phyloP scores from a whole-genome alignment of 2,113 vertebrate genomes.

The Aegithalos caudatus region DNA sequence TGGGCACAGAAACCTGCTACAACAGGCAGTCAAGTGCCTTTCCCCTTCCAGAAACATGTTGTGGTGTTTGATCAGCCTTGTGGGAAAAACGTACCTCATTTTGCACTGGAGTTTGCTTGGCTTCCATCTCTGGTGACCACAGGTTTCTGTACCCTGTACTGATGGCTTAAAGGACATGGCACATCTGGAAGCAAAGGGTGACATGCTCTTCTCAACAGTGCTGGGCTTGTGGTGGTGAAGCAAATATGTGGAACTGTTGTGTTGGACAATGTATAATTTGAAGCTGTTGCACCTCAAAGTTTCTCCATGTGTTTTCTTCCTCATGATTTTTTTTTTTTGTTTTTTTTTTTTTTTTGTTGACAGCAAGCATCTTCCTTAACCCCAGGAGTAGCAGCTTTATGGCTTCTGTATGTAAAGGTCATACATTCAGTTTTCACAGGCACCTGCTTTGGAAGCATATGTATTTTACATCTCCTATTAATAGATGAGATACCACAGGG shows the following conservation, averaged over 20 bases:
- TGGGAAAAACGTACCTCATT: not conserved
- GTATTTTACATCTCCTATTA: not conserved
- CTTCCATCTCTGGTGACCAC: not conserved
- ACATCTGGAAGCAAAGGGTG: not conserved
- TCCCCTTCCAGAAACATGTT: not conserved
- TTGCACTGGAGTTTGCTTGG: not conserved
- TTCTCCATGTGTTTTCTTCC: not conserved
- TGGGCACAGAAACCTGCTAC: not conserved
- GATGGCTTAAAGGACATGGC: not conserved
- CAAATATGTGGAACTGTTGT: not conserved
- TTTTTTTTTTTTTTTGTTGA: not conserved
- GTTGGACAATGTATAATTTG: not conserved
- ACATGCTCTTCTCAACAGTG: fast-evolving
- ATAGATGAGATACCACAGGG: not conserved
- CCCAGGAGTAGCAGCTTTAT: not conserved
- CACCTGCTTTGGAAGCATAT: not conserved
- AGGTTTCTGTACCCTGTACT: not conserved
- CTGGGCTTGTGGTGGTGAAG: not conserved
- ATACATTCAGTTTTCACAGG: not conserved
- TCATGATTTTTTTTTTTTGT: not conserved
- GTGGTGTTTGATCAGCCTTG: not conserved
- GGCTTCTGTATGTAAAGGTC: not conserved
- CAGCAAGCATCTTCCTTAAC: not conserved
- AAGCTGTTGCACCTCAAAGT: not conserved
- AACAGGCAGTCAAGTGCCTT: fast-evolving